Base-by-base conservation (phyloP, 2,888 invertebrate genomes). In the Lymantria dispar region DNA sequence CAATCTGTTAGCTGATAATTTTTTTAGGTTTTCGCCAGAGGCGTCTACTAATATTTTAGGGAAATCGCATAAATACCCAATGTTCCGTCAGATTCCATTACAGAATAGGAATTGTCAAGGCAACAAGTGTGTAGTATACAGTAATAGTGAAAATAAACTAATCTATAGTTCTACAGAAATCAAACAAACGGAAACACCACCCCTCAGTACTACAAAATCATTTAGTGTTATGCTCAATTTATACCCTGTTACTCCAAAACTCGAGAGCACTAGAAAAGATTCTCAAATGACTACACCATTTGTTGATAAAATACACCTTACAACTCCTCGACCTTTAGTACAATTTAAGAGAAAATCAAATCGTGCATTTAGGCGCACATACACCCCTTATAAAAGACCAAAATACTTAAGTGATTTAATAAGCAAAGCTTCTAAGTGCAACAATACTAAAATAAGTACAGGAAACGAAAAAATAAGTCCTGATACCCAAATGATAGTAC, bases 151-250 rank as follows among this genome's bases (percentile, higher is more conserved):
- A 48, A 48, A 53, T 29, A 61, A 52, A 46, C 40, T 68, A 15
- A 40, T 60, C 42, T 56, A 58, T 33, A 62, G 68, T 31, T 67
- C 57, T 15, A 67, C 60, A 50, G 54, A 64, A 48, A 46, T 59
- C 55, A 62, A 59, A 39, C 55, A 49, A 40, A 64, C 61, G 73
- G 44, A 64, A 48, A 56, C 68, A 33, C 36, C 65, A 36, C 57
- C 72, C 41, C 54, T 62, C 9, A 76, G 75, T 38, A 80, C 74
- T 47, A 74, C 80, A 11, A 90, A 93, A 62, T 94, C 94, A 0
- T 93, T 94, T 52, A 94, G 94, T 62, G 88, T 94, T 0, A 93
- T 94, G 88, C 74, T 95, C 22, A 94, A 95, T 62, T 92, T 94
- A 48, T 94, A 92, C 77, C 94, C 94, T 0, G 83, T 94, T 0